Evolutionary conservation across 2,113 vertebrate species (phyloP).

Genomic region (Mirza zaza): DNA sequence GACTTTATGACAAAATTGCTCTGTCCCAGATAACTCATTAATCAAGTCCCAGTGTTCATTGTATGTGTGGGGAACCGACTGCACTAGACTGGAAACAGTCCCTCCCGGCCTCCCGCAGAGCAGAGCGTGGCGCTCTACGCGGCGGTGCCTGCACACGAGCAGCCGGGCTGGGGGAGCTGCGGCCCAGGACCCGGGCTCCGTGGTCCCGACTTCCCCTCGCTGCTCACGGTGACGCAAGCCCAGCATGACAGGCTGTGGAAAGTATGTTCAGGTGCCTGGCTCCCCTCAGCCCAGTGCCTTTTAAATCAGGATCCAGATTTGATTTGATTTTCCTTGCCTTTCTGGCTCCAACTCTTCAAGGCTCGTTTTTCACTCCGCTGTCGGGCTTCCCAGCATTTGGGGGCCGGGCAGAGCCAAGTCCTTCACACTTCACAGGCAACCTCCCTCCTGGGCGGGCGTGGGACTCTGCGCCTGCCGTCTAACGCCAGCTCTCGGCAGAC

Average conservation of each 20-base stretch:
- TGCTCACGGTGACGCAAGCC: background rate
- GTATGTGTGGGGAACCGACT: background rate
- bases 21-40: background rate
- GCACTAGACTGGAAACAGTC: background rate
- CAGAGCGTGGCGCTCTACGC: background rate
- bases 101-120: background rate
- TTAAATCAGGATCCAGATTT: slow-evolving; percentile 65
- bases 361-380: slow-evolving; percentile 70
- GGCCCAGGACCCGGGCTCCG: background rate
- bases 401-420: slow-evolving; percentile 33
- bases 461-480: background rate
- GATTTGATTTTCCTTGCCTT: slow-evolving; percentile 64
- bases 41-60: background rate
- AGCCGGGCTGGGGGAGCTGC: background rate
- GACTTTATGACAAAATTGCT: background rate
- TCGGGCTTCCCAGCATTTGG: slow-evolving; percentile 48
- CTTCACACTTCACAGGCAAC: slow-evolving; percentile 29
- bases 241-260: slow-evolving; percentile 69
- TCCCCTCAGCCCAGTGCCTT: slow-evolving; percentile 54
- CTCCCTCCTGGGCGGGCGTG: background rate
- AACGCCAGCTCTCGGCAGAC: background rate
- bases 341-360: slow-evolving; percentile 56
- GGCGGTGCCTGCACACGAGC: background rate
- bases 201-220: background rate
- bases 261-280: slow-evolving; percentile 75